Conservation (phyloP, 2,113 vertebrate genomes). For the Triplophysa tibetana region DNA sequence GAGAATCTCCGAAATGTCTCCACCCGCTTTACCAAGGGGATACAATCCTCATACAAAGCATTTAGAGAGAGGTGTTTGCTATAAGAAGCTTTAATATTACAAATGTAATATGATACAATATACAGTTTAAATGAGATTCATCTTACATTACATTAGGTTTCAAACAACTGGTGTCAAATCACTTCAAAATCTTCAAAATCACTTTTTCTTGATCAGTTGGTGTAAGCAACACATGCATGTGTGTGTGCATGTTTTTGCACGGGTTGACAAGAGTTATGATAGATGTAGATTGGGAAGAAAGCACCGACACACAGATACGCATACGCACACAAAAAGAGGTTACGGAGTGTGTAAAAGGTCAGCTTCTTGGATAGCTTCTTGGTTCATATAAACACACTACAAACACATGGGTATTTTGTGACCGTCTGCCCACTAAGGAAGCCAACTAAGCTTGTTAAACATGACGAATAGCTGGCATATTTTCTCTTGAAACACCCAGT, state of each 20-base stretch:
- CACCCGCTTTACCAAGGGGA: not conserved
- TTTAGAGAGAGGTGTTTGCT: not conserved
- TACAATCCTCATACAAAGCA: not conserved
- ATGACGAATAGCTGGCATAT: not conserved
- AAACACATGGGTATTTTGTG: not conserved
- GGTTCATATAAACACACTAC: not conserved
- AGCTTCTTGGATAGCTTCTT: constrained; percentile 14
- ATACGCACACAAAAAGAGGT: not conserved
- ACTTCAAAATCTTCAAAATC: too few species aligned
- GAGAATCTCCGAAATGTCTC: not conserved
- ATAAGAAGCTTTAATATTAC: not conserved
- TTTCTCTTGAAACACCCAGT: not conserved
- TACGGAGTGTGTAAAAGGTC: constrained; percentile 37
- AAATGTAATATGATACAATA: too few species aligned
- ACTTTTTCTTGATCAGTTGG: not conserved
- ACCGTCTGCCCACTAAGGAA: not conserved
- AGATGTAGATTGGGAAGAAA: not conserved
- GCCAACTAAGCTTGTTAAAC: not conserved
- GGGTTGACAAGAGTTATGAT: not conserved
- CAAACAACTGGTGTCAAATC: too few species aligned
- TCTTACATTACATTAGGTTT: too few species aligned
- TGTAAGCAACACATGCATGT: not conserved
- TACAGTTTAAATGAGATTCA: too few species aligned
- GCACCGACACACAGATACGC: not conserved
- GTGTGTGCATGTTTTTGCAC: constrained; percentile 32